Conservation (phyloP, 2,113 vertebrate species). For the Numida meleagris region DNA sequence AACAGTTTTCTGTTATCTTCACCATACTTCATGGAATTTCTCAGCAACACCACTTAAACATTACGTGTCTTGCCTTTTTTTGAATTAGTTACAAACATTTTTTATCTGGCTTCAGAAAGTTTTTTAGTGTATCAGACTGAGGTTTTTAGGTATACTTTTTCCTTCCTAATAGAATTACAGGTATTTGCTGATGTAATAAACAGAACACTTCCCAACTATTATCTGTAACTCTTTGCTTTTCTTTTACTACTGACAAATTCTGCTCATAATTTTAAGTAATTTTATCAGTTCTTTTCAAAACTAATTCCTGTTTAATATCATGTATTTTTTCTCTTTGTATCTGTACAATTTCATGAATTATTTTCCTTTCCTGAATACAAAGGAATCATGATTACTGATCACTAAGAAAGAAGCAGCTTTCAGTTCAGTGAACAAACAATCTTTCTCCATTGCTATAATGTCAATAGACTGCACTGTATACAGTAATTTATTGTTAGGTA, state of each 20-base stretch:
- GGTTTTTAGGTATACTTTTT: background rate
- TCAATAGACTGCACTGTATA: background rate
- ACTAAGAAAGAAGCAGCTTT: background rate
- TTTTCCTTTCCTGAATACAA: background rate
- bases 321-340: background rate
- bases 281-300: background rate
- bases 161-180: background rate
- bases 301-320: background rate
- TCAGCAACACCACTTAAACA: background rate
- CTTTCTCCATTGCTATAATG: background rate
- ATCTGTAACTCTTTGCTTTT: background rate
- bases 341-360: background rate
- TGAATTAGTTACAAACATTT: background rate
- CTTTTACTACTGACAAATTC: background rate
- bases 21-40: background rate
- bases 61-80: background rate
- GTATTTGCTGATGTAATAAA: too few species aligned
- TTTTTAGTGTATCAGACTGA: background rate
- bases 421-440: background rate
- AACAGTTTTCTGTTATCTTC: background rate
- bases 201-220: background rate
- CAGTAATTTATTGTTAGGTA: background rate
- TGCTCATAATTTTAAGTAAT: background rate
- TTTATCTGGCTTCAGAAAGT: background rate
- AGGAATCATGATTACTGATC: background rate